Conservation (phyloP, 2,888 invertebrate genomes). For the Ophonus ardosiacus region DNA sequence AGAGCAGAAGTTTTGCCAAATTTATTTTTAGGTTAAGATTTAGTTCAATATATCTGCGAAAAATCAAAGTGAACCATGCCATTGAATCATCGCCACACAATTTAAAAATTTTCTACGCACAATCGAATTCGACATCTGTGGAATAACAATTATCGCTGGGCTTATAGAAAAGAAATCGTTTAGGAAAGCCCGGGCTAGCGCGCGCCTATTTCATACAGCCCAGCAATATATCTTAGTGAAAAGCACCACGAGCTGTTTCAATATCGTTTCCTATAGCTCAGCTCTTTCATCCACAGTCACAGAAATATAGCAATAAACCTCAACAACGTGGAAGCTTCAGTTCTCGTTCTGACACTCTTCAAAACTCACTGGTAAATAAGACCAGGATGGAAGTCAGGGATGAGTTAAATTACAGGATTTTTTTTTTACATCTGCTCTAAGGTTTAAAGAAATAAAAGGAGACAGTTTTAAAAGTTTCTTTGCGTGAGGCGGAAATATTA, state of each 20-base stretch:
- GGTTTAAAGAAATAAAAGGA: too few species aligned
- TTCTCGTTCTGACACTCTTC: not conserved
- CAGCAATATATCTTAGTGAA: slow-evolving; percentile 50
- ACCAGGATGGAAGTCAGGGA: too few species aligned
- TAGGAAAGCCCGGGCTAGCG: slow-evolving; percentile 11
- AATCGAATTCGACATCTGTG: slow-evolving; percentile 47
- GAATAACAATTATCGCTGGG: slow-evolving; percentile 46
- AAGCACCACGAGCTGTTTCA: slow-evolving; percentile 53
- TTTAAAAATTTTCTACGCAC: slow-evolving; percentile 47
- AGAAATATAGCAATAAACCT: slow-evolving; percentile 51
- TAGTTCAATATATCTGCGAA: not conserved
- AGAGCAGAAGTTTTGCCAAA: slow-evolving; percentile 5
- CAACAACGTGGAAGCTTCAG: slow-evolving; percentile 27
- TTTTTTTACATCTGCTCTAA: too few species aligned
- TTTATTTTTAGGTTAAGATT: not conserved
- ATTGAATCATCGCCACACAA: slow-evolving; percentile 24
- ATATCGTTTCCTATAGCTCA: slow-evolving; percentile 42
- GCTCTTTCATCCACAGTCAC: slow-evolving; percentile 48
- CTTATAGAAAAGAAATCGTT: slow-evolving; percentile 39
- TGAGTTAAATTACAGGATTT: too few species aligned
- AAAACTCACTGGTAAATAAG: not conserved
- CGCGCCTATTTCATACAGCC: slow-evolving; percentile 52
- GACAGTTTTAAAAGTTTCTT: too few species aligned
- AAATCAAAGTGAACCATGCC: slow-evolving; percentile 1
- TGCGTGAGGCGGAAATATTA: too few species aligned